These are phyloP conservation scores for Hyppa rectilinea DNA, from an alignment of 2,888 invertebrate genomes.

Conservation along the genomic window DNA sequence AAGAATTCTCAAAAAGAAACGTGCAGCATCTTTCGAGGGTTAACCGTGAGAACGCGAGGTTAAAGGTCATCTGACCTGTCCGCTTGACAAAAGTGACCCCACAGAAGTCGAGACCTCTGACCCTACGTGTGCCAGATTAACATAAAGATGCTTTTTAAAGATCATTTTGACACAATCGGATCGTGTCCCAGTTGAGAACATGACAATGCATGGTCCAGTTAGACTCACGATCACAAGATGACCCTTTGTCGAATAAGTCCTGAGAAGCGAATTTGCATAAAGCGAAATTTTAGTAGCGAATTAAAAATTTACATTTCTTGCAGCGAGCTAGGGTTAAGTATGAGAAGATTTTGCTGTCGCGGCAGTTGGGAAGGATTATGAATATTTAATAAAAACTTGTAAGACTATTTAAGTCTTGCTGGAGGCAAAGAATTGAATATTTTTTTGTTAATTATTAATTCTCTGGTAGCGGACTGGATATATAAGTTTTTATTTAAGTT, in stretches of 20 bases:
- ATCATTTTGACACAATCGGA: slow-evolving; percentile 58
- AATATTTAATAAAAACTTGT: slow-evolving; percentile 50
- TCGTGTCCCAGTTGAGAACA: slow-evolving; percentile 50
- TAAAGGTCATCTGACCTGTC: slow-evolving; percentile 83
- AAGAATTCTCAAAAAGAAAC: slow-evolving; percentile 45
- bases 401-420: slow-evolving; percentile 37
- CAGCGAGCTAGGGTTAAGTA: slow-evolving; percentile 62
- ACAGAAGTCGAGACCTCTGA: slow-evolving; percentile 86
- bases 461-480: neutral
- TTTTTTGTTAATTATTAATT: neutral
- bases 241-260: slow-evolving; percentile 57
- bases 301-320: slow-evolving; percentile 68
- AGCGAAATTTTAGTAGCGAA: slow-evolving; percentile 77
- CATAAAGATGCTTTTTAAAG: slow-evolving; percentile 69
- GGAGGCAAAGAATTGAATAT: neutral
- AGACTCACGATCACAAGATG: slow-evolving; percentile 47
- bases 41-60: slow-evolving; percentile 84
- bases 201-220: slow-evolving; percentile 60
- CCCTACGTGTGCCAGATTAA: slow-evolving; percentile 81
- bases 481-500: neutral
- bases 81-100: slow-evolving; percentile 72
- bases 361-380: slow-evolving; percentile 64
- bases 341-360: slow-evolving; percentile 64
- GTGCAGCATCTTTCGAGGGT: slow-evolving; percentile 63
- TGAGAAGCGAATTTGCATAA: slow-evolving; percentile 79